A percentile compares a stretch with the other conserved stretches of the same genome.
These are phyloP conservation scores for Phaethornis superciliosus DNA, from an alignment of 2,113 vertebrate species.

Conservation along the genomic window DNA sequence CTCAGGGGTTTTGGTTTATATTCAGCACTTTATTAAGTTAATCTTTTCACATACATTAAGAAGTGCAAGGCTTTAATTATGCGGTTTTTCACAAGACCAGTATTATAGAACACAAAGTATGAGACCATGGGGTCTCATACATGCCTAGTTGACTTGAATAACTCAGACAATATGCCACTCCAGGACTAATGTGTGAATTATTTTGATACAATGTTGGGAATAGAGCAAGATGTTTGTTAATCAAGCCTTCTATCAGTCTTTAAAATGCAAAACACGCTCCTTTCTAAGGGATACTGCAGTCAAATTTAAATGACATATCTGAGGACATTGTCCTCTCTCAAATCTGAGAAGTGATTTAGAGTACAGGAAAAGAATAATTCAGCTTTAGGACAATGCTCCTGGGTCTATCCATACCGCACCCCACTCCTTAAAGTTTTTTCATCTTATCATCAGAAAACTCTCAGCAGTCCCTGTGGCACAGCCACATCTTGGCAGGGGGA, in stretches of 20 bases:
- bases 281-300: not conserved
- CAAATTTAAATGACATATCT: not conserved
- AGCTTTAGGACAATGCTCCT: not conserved
- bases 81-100: not conserved
- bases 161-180: not conserved
- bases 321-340: not conserved
- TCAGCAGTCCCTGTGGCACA: not conserved
- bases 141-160: not conserved
- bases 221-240: not conserved
- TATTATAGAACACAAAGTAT: not conserved
- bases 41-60: not conserved
- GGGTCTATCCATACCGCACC: rapidly evolving
- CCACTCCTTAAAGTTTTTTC: not conserved
- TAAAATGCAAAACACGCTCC: not conserved
- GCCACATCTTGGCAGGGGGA: not conserved
- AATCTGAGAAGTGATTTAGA: not conserved
- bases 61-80: not conserved
- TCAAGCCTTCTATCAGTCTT: not conserved
- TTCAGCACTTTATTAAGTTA: not conserved
- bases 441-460: not conserved
- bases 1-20: not conserved
- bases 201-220: not conserved
- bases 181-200: not conserved
- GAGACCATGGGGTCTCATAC: not conserved
- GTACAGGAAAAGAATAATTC: not conserved